Base-by-base conservation (phyloP, 2,797 vertebrate species). In the Aselliscus stoliczkanus region DNA sequence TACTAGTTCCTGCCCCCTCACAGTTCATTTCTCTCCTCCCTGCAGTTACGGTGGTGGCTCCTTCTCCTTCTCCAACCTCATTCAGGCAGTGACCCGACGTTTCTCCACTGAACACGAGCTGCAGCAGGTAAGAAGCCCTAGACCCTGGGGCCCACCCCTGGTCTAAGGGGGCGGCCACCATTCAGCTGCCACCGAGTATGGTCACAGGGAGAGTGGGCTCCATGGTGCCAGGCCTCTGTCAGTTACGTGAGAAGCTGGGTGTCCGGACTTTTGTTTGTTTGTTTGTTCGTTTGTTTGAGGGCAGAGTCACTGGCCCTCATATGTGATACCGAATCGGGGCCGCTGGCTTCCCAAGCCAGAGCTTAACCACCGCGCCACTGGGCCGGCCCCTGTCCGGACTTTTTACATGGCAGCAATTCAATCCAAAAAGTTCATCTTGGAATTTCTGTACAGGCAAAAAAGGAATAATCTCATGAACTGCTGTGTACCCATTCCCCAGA, bases 41-140 rank as follows among this genome's bases (percentile, higher is more conserved):
- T 18, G 34, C 93, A 99, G 99, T 81, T 99, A 98, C 0, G 99
- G 99, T 0, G 98, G 90, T 0, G 99, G 99, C 77, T 99, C 99
- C 7, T 99, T 99, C 98, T 98, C 99, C 85, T 99, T 99, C 95
- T 89, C 99, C 34, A 79, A 62, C 64, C 98, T 99, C 65, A 98
- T 99, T 97, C 94, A 0, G 1, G 93, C 96, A 0, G 97, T 99
- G 95, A 99, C 99, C 0, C 96, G 37, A 60, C 98, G 99, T 52
- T 99, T 99, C 81, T 98, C 99, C 47, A 97, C 99, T 0, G 98
- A 99, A 15, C 99, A 98, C 65, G 99, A 99, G 93, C 98, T 99
- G 84, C 95, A 98, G 56, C 98, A 99, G 99, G 99, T 99, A 98
- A 98, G 98, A 5, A 17, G 67, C 77, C 77, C 54, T 3, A 29